Evolutionary conservation across 53 echinoderm and acorn worm genomes (phyloP).

Genomic region (Zoroaster sp.): DNA sequence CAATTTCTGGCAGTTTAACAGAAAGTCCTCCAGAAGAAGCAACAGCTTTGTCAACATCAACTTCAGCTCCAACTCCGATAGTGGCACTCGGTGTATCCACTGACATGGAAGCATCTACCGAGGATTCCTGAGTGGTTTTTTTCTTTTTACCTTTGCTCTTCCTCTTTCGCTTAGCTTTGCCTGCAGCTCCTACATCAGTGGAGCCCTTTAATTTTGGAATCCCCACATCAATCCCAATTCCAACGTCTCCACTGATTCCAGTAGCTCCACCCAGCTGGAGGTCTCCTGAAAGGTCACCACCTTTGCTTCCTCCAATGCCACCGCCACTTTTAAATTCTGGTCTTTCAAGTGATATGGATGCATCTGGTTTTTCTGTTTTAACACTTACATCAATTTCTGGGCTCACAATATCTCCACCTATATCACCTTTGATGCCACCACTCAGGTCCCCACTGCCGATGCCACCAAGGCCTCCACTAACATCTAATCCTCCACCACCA

Average conservation of each 20-base stretch:
- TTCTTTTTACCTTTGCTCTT: slow-evolving; percentile 60
- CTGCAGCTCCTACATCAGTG: slow-evolving; percentile 55
- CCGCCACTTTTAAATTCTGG: neutral
- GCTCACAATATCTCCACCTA: slow-evolving; percentile 14
- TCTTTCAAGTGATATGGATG: neutral
- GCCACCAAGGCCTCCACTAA: neutral
- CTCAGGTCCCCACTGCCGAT: neutral
- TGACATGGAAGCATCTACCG: slow-evolving; percentile 57
- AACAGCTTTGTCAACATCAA: slow-evolving; percentile 43
- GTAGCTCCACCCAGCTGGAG: slow-evolving; percentile 15
- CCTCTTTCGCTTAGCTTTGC: slow-evolving; percentile 50
- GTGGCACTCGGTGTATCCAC: slow-evolving; percentile 26
- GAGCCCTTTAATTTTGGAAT: slow-evolving; percentile 16
- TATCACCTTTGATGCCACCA: slow-evolving; percentile 48
- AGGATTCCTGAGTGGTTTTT: slow-evolving; percentile 49
- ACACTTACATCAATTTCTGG: slow-evolving; percentile 53
- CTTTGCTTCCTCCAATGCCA: slow-evolving; percentile 46
- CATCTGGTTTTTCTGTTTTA: slow-evolving; percentile 29
- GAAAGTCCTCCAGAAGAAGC: slow-evolving; percentile 61
- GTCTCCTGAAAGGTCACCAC: slow-evolving; percentile 29
- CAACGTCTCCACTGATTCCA: slow-evolving; percentile 52
- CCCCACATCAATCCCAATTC: slow-evolving; percentile 3
- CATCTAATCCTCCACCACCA: neutral
- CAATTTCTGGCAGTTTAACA: slow-evolving; percentile 35
- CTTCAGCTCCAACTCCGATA: slow-evolving; percentile 42